Evolutionary conservation across 2,888 invertebrate species (phyloP).

Genomic region (Troides helena): DNA sequence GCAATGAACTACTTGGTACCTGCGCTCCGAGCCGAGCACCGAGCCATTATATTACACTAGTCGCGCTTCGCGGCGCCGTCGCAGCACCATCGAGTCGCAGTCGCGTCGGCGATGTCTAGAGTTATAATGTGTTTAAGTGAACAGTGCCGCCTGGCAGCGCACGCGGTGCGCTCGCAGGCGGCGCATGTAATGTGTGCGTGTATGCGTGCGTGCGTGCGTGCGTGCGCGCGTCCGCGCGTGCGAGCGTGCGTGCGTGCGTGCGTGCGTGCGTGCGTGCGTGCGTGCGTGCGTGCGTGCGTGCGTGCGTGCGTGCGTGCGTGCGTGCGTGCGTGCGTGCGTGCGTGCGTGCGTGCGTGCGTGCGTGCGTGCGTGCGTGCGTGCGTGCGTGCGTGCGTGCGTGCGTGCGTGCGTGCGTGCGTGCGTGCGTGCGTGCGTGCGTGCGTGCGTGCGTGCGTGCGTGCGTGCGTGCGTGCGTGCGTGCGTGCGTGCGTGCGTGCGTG

Average conservation of each 20-base stretch:
- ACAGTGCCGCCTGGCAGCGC: neutral
- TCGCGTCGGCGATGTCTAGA: too few species aligned
- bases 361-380: constrained; percentile 16
- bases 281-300: neutral
- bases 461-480: constrained; percentile 4
- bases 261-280: constrained; percentile 26
- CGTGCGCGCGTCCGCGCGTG: too few species aligned
- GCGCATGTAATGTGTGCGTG: constrained; percentile 6
- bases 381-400: constrained; percentile 15
- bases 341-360: too few species aligned
- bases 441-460: neutral
- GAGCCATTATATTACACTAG: too few species aligned
- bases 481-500: constrained; percentile 23
- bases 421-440: constrained; percentile 27
- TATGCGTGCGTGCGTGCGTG: constrained; percentile 25
- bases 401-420: neutral
- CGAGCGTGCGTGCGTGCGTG: constrained; percentile 20
- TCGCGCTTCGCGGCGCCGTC: too few species aligned
- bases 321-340: constrained; percentile 26
- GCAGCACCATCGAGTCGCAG: too few species aligned
- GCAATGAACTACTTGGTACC: neutral
- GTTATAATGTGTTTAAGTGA: too few species aligned
- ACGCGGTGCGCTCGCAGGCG: neutral
- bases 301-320: neutral
- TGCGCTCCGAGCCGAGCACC: neutral